These are phyloP conservation scores for Athene cunicularia DNA, from an alignment of 2,113 vertebrate genomes.

Conservation along the genomic window DNA sequence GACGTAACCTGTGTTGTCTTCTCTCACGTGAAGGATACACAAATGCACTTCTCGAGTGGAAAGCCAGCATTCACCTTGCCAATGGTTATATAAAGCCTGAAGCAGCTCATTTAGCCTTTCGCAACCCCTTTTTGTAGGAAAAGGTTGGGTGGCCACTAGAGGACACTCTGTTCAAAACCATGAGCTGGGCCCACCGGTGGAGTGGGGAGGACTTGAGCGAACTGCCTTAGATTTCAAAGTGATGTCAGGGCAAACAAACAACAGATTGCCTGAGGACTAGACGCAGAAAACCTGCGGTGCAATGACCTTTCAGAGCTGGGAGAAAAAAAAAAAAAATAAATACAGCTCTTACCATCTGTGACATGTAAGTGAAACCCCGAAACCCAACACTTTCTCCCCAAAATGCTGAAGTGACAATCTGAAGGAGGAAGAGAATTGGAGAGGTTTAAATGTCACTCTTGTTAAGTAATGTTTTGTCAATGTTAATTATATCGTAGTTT, in stretches of 20 bases:
- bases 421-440: background rate
- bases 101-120: background rate
- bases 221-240: background rate
- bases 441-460: background rate
- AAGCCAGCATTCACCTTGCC: background rate
- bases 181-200: background rate
- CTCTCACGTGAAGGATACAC: rapidly evolving
- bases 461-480: background rate
- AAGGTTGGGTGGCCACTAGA: slow-evolving; percentile 24
- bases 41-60: background rate
- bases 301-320: background rate
- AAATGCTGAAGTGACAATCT: background rate
- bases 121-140: rapidly evolving
- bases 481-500: background rate
- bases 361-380: background rate
- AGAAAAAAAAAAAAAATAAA: no score
- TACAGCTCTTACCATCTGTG: background rate
- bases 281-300: background rate
- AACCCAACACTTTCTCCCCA: rapidly evolving
- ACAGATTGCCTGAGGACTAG: background rate
- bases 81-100: rapidly evolving
- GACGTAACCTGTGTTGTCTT: rapidly evolving
- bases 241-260: background rate
- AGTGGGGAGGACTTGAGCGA: rapidly evolving
- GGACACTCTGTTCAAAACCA: slow-evolving; percentile 22